phyloP scores from a whole-genome alignment of 2,888 invertebrate genomes.

The Eupithecia vulgata region DNA sequence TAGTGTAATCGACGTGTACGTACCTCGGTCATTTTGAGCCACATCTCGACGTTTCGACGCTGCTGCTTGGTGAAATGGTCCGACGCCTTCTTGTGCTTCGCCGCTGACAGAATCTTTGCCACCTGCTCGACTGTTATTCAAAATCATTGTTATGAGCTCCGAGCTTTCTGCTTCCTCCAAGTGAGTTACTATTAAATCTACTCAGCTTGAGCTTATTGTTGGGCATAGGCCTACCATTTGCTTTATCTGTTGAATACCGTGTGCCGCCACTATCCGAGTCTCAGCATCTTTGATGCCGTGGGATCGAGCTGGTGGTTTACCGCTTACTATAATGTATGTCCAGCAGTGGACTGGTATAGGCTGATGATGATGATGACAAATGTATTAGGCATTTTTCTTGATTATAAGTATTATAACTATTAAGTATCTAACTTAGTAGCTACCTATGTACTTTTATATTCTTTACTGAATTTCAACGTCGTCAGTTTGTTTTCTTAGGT shows the following conservation, averaged over 20 bases:
- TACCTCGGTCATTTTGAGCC: conserved; percentile 98
- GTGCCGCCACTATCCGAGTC: neutral
- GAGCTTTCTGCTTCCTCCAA: neutral
- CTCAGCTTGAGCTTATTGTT: neutral
- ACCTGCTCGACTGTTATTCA: conserved; percentile 94
- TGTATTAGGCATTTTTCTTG: neutral
- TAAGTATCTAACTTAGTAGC: no score
- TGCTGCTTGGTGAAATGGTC: conserved; percentile 99
- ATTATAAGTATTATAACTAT: no score
- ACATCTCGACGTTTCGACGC: conserved; percentile 97
- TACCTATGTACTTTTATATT: neutral
- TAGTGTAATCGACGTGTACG: conserved; percentile 37
- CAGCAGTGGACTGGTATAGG: no score
- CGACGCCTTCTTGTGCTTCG: conserved; percentile 98
- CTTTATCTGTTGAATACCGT: neutral
- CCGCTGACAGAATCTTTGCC: conserved; percentile 97
- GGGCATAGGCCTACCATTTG: neutral
- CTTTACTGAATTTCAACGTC: neutral
- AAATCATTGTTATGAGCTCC: conserved; percentile 36
- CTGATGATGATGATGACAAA: no score
- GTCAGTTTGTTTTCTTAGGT: neutral
- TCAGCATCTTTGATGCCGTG: neutral
- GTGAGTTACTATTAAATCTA: neutral
- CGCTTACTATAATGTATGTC: no score
- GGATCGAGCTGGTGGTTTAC: neutral